These are phyloP conservation scores for Champsocephalus gunnari DNA, from an alignment of 2,797 vertebrate genomes.

Conservation along the genomic window DNA sequence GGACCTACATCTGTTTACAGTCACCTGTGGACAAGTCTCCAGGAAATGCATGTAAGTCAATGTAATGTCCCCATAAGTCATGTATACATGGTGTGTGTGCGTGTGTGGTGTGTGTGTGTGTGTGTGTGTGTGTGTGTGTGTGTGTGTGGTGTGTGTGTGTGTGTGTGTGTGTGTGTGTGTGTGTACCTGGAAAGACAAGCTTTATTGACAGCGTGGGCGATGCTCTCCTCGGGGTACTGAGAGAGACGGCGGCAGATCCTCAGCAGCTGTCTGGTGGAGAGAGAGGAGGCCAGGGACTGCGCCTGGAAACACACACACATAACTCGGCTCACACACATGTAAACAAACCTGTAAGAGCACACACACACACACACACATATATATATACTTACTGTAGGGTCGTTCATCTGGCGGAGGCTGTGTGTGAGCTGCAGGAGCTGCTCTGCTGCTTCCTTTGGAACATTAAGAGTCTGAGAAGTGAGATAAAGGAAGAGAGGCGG, in stretches of 20 bases:
- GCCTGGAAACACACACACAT: conserved; percentile 80
- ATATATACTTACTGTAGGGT: conserved; percentile 88
- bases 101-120: background rate
- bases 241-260: conserved; percentile 93
- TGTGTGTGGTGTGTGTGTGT: conserved; percentile 1
- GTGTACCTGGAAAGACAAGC: conserved; percentile 95
- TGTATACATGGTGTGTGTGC: conserved; percentile 15
- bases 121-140: conserved; percentile 27
- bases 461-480: conserved; percentile 84
- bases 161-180: conserved; percentile 23
- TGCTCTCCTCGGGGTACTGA: conserved; percentile 90
- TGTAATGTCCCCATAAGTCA: too few relatives aligned
- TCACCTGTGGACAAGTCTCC: too few relatives aligned
- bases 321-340: conserved; percentile 18
- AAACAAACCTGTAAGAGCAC: background rate
- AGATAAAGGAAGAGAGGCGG: background rate
- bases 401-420: conserved; percentile 89
- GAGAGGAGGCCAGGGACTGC: conserved; percentile 92
- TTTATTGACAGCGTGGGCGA: conserved; percentile 91
- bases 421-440: conserved; percentile 91
- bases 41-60: too few relatives aligned
- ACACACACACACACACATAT: conserved; percentile 6
- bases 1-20: too few relatives aligned
- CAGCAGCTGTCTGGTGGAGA: conserved; percentile 94
- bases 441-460: conserved; percentile 88